Conservation (phyloP, 2,113 vertebrate genomes). For the Pangasianodon gigas region DNA sequence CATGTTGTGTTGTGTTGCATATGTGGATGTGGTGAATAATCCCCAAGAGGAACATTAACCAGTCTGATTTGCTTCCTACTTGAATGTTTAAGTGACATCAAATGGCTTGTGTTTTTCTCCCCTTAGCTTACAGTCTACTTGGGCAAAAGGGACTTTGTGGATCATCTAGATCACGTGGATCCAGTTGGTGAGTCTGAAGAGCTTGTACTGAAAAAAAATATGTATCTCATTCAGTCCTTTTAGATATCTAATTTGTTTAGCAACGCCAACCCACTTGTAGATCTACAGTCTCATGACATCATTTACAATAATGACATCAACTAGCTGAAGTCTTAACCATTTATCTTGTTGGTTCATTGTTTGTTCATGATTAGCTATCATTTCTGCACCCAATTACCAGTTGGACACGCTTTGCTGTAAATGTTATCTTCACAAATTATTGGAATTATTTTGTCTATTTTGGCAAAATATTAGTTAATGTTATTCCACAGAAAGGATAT, state of each 20-base stretch:
- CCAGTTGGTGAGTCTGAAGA: constrained; percentile 72
- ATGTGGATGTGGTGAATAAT: neutral
- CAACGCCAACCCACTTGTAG: neutral
- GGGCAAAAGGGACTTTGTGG: constrained; percentile 81
- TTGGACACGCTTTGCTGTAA: no score
- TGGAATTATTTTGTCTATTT: neutral
- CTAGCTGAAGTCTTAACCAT: neutral
- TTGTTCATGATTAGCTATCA: neutral
- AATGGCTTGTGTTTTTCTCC: constrained; percentile 3
- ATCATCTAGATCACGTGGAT: constrained; percentile 80
- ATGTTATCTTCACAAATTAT: no score
- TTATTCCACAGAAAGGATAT: neutral
- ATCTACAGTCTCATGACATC: neutral
- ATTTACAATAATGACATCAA: neutral
- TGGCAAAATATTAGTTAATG: neutral
- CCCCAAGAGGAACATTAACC: neutral
- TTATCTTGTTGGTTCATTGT: neutral
- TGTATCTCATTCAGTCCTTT: no score
- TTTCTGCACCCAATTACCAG: neutral
- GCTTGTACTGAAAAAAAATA: neutral
- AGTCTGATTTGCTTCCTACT: neutral
- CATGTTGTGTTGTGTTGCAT: neutral
- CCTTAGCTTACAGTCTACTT: constrained; percentile 74
- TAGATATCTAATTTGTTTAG: neutral
- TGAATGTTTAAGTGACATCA: neutral